These are phyloP conservation scores for Mesorhabditis spiculigera DNA, from an alignment of 2,888 invertebrate genomes.

Conservation along the genomic window DNA sequence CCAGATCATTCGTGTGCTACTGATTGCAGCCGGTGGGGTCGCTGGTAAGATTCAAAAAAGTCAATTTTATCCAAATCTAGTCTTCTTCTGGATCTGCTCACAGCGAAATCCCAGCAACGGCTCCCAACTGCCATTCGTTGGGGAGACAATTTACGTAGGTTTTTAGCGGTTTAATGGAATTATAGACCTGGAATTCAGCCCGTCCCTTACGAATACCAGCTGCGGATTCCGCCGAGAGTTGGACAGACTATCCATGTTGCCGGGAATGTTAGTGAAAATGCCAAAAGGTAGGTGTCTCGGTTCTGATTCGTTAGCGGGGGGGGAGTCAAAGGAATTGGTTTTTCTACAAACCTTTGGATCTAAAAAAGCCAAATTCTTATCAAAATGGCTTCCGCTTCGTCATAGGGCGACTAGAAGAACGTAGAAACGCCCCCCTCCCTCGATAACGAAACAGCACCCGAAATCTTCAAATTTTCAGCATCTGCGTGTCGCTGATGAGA, in stretches of 20 bases:
- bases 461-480: neutral
- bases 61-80: neutral
- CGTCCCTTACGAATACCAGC: neutral
- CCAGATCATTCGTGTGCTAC: neutral
- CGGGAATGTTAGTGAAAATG: conserved; percentile 4
- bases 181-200: neutral
- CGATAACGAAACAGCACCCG: too few relatives aligned
- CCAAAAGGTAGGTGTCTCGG: neutral
- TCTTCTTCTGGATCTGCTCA: neutral
- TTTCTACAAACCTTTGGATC: neutral
- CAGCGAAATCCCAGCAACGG: conserved; percentile 4
- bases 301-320: too few relatives aligned
- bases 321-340: too few relatives aligned
- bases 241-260: conserved; percentile 1
- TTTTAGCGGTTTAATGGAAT: neutral
- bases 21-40: neutral
- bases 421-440: too few relatives aligned
- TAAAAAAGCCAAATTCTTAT: neutral
- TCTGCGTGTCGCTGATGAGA: neutral
- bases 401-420: too few relatives aligned
- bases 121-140: neutral
- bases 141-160: conserved; percentile 2
- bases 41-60: neutral
- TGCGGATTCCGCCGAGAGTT: neutral
- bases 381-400: too few relatives aligned